These are phyloP conservation scores for Brenthis hecate DNA, from an alignment of 2,888 invertebrate species.

Conservation along the genomic window DNA sequence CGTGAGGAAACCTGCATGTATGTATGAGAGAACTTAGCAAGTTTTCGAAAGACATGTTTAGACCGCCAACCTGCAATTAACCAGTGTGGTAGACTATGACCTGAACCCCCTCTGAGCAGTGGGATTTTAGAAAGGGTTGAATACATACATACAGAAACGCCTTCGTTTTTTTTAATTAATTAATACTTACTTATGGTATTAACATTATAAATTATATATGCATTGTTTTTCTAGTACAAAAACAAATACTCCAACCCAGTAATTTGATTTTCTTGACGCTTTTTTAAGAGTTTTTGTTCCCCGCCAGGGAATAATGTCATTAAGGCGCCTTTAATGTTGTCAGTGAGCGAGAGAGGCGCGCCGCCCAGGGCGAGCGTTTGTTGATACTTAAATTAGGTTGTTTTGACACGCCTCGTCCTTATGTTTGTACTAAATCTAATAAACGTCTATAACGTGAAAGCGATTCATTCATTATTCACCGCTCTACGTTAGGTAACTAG, in stretches of 20 bases:
- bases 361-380: constrained; percentile 82
- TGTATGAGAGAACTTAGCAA: too few relatives aligned
- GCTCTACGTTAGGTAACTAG: constrained; percentile 7
- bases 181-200: too few relatives aligned
- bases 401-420: constrained; percentile 82
- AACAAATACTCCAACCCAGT: constrained; percentile 28
- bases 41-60: too few relatives aligned
- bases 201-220: not conserved
- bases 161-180: too few relatives aligned
- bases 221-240: not conserved
- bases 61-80: too few relatives aligned
- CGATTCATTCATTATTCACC: constrained; percentile 63
- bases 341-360: constrained; percentile 71
- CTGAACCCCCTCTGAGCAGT: too few relatives aligned
- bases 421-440: constrained; percentile 81
- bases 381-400: constrained; percentile 83
- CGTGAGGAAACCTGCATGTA: too few relatives aligned
- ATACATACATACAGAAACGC: too few relatives aligned
- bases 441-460: constrained; percentile 72
- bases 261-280: constrained; percentile 70
- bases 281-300: constrained; percentile 76
- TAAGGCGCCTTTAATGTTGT: constrained; percentile 82
- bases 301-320: constrained; percentile 80
- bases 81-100: too few relatives aligned
- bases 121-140: too few relatives aligned